phyloP scores from a whole-genome alignment of 2,888 invertebrate genomes.

The Crepidodera aurea region DNA sequence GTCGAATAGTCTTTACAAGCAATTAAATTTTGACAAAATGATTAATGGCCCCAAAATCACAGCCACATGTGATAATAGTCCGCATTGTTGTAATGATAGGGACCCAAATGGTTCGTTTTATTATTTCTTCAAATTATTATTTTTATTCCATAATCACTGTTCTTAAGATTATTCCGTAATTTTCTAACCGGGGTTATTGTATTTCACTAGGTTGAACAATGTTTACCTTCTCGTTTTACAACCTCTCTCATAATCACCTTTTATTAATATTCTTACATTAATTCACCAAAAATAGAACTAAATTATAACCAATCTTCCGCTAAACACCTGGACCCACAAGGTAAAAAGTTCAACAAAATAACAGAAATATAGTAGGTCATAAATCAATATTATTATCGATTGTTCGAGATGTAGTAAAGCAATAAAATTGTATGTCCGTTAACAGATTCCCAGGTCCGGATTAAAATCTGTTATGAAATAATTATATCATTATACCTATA shows the following conservation, averaged over 20 bases:
- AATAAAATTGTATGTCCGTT: no score
- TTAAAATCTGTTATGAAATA: no score
- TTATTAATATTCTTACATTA: no score
- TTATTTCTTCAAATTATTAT: conserved; percentile 55
- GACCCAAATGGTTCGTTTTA: conserved; percentile 51
- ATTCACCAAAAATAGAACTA: no score
- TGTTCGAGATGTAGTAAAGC: no score
- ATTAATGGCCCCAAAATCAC: conserved; percentile 58
- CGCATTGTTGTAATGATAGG: conserved; percentile 56
- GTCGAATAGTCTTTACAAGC: conserved; percentile 54
- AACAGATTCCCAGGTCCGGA: no score
- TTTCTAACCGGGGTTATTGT: conserved; percentile 33
- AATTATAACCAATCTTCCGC: no score
- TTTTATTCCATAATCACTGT: conserved; percentile 53
- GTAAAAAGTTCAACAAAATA: no score
- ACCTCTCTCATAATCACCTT: neutral
- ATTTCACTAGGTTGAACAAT: conserved; percentile 15
- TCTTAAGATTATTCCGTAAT: conserved; percentile 47
- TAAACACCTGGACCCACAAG: no score
- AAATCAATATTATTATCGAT: no score
- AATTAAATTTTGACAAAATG: conserved; percentile 61
- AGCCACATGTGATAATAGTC: conserved; percentile 56
- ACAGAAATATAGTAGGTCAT: no score
- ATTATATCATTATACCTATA: no score
- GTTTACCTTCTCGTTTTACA: conserved; percentile 1